Conservation (phyloP, 2,888 invertebrate species). For the Polyommatus icarus region DNA sequence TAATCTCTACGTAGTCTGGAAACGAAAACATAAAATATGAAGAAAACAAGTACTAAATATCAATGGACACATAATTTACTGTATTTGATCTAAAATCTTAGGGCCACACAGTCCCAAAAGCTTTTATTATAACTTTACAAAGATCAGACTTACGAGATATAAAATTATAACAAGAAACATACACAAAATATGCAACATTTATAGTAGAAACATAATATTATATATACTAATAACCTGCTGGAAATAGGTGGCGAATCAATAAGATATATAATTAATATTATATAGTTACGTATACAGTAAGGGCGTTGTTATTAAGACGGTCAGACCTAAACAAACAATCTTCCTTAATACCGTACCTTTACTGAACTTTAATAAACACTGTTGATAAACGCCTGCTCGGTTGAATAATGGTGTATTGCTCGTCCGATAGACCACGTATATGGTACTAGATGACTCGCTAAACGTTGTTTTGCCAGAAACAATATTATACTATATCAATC, state of each 20-base stretch:
- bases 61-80: too few species aligned
- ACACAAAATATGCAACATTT: too few species aligned
- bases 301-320: conserved; percentile 45
- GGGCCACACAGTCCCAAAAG: too few species aligned
- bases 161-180: too few species aligned
- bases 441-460: not conserved
- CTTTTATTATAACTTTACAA: too few species aligned
- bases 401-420: not conserved
- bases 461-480: too few species aligned
- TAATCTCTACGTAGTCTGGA: too few species aligned
- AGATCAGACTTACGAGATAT: too few species aligned
- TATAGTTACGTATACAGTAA: conserved; percentile 39
- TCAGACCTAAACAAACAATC: conserved; percentile 44
- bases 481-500: too few species aligned
- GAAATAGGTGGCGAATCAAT: conserved; percentile 33
- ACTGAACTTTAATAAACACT: conserved; percentile 39
- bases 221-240: not conserved
- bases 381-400: conserved; percentile 18
- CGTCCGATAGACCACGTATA: not conserved
- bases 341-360: conserved; percentile 38
- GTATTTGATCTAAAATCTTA: too few species aligned
- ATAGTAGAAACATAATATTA: too few species aligned
- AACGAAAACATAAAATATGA: too few species aligned
- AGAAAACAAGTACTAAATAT: not conserved
- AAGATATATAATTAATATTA: conserved; percentile 31